Conservation (phyloP, 1,140 invertebrate species). For the Procambarus clarkii region DNA sequence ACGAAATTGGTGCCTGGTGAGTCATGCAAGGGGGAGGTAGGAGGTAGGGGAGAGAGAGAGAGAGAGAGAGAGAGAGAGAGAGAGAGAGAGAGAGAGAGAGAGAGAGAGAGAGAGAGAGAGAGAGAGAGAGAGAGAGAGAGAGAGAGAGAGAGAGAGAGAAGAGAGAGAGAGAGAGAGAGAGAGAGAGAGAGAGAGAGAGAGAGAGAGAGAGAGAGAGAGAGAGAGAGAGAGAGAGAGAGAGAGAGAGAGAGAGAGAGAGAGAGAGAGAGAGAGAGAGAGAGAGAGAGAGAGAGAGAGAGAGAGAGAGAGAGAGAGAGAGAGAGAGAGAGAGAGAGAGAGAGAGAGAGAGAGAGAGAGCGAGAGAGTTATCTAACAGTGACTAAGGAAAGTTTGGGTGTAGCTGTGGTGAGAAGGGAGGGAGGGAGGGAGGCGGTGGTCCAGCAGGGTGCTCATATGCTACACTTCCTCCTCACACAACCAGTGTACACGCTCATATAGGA, state of each 20-base stretch:
- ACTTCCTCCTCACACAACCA: too few relatives aligned
- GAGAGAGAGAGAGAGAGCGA: background rate
- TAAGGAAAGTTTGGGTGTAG: background rate
- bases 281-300: background rate
- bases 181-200: too few relatives aligned
- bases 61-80: background rate
- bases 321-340: background rate
- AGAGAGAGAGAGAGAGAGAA: too few relatives aligned
- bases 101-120: background rate
- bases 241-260: background rate
- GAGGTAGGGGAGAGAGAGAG: background rate
- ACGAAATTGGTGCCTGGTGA: background rate
- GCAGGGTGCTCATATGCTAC: too few relatives aligned
- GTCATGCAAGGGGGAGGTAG: background rate
- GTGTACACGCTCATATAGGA: background rate
- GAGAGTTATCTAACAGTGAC: too few relatives aligned
- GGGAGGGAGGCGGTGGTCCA: too few relatives aligned
- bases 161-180: background rate
- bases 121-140: background rate
- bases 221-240: background rate
- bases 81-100: background rate
- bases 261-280: background rate
- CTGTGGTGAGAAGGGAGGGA: background rate
- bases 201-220: too few relatives aligned
- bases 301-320: background rate